Evolutionary conservation across 2,888 invertebrate genomes (phyloP), one percentile per base, ranked within the genome.

Genomic region (Prenolepis imparis): DNA sequence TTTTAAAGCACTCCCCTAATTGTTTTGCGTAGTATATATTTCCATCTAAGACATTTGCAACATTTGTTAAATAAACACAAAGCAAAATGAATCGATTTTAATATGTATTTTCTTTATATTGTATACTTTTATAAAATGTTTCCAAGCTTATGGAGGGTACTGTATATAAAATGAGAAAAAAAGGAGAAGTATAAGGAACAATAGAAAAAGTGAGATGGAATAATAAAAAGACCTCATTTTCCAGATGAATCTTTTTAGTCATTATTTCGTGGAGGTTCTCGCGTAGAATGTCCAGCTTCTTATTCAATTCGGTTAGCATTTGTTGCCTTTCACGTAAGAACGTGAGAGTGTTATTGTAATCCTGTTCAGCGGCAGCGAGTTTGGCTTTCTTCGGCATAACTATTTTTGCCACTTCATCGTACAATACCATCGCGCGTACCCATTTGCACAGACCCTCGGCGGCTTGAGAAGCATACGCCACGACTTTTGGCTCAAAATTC

Each of bases 361-460:
- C 96, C 32, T 94, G 95, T 90, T 97, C 96, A 0, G 97, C 97
- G 82, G 95, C 95, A 12, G 96, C 96, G 61, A 97, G 94, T 91
- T 97, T 96, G 67, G 96, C 96, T 90, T 97, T 97, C 93, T 97
- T 97, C 0, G 97, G 97, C 0, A 97, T 96, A 0, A 96, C 96
- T 83, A 96, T 95, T 93, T 96, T 97, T 5, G 96, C 96, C 0
- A 97, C 96, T 80, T 95, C 95, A 92, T 97, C 97, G 91, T 97
- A 97, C 87, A 96, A 96, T 82, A 97, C 97, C 96, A 97, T 96
- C 0, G 97, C 97, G 52, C 96, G 95, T n/a, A 97, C 96, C 97
- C 97, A 97, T 89, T 96, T 96, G 93, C 97, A 97, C 3, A 97
- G 95, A 80, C 97, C 97, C 93, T 97, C 97, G 28, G 97, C 97